Conservation (phyloP, 2,797 vertebrate genomes). For the Austrolebias charrua region DNA sequence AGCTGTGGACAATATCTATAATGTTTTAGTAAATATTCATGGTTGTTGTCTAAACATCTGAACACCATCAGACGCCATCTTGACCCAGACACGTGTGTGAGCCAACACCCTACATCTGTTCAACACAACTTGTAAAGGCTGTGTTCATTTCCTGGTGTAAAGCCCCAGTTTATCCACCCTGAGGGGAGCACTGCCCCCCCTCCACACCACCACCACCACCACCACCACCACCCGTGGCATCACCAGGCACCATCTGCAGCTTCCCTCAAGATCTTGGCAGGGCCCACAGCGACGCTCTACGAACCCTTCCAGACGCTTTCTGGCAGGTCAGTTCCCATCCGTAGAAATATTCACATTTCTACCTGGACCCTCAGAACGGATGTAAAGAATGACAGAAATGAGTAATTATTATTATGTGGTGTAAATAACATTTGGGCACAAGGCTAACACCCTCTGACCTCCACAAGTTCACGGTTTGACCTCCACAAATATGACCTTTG, state of each 20-base stretch:
- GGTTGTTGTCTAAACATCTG: constrained; percentile 10
- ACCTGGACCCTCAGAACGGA: constrained; percentile 30
- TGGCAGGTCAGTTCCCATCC: constrained; percentile 44
- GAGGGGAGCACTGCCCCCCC: constrained; percentile 31
- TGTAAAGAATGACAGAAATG: constrained; percentile 25
- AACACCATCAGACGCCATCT: constrained; percentile 16
- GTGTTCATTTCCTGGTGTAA: constrained; percentile 39
- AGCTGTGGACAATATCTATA: neutral
- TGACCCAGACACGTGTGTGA: constrained; percentile 21
- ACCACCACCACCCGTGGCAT: constrained; percentile 26
- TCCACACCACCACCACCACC: too few relatives aligned
- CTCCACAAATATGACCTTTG: constrained; percentile 27
- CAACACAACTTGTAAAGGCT: constrained; percentile 44
- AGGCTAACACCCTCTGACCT: too few relatives aligned
- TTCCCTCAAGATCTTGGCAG: constrained; percentile 49
- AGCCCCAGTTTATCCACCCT: constrained; percentile 51
- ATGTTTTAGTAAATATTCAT: neutral
- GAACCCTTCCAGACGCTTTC: constrained; percentile 45
- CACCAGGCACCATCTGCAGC: constrained; percentile 57
- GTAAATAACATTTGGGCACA: too few relatives aligned
- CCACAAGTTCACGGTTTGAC: constrained; percentile 23
- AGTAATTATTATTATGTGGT: constrained; percentile 53
- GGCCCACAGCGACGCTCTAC: constrained; percentile 35
- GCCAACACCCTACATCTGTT: constrained; percentile 15
- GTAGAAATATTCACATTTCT: constrained; percentile 36